These are phyloP conservation scores for Tenrec ecaudatus DNA, from an alignment of 2,113 vertebrate species.

Conservation along the genomic window DNA sequence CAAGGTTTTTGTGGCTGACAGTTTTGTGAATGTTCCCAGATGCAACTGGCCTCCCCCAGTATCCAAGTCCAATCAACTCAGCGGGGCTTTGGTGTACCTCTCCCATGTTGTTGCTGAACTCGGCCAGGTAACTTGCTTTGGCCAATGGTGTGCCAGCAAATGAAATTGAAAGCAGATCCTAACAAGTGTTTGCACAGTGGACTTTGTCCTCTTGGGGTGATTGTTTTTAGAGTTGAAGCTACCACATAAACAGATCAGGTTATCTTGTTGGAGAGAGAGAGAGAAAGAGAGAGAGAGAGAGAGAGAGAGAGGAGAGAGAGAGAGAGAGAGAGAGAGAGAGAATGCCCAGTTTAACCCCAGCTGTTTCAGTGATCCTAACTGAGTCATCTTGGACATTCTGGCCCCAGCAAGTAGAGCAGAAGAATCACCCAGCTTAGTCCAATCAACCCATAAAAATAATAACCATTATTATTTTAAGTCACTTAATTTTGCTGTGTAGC, in stretches of 20 bases:
- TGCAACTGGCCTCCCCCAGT: neutral
- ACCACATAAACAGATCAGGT: neutral
- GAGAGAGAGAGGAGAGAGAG: slow-evolving; percentile 3
- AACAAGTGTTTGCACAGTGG: neutral
- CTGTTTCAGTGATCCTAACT: neutral
- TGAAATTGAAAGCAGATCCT: neutral
- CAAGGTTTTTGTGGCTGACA: neutral
- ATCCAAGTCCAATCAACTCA: neutral
- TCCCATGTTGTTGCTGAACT: neutral
- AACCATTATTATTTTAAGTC: neutral
- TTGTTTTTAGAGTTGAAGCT: neutral
- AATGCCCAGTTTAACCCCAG: neutral
- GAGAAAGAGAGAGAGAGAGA: neutral
- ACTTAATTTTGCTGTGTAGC: neutral
- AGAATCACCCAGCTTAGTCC: neutral
- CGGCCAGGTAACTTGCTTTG: neutral
- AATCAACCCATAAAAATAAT: slow-evolving; percentile 1
- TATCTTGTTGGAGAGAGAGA: neutral
- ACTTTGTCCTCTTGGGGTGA: neutral
- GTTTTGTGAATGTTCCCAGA: neutral
- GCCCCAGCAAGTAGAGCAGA: neutral
- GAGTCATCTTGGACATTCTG: neutral
- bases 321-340: neutral
- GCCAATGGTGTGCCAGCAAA: neutral
- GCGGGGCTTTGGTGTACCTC: too few species aligned